These are phyloP conservation scores for Lasioglossum zephyrum DNA, from an alignment of 2,888 invertebrate species.

Conservation along the genomic window DNA sequence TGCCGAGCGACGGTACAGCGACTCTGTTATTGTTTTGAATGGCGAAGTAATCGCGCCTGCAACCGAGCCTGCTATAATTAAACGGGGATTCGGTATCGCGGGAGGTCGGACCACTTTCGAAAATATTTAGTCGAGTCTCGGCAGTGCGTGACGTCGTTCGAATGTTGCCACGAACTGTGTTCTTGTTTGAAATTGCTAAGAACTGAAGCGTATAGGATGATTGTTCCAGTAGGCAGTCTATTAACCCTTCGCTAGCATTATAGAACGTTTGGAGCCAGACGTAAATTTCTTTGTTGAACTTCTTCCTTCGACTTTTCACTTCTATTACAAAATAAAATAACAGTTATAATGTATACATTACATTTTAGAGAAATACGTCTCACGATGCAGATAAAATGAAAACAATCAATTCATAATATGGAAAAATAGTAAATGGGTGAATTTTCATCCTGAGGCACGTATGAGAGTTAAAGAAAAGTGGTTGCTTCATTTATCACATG, in stretches of 20 bases:
- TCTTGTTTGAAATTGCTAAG: background rate
- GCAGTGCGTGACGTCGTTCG: background rate
- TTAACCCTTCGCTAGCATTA: background rate
- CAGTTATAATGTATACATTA: no score
- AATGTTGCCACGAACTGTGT: background rate
- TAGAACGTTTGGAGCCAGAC: background rate
- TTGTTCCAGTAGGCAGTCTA: background rate
- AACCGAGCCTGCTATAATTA: constrained; percentile 62
- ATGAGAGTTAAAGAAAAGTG: no score
- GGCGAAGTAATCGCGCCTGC: constrained; percentile 60
- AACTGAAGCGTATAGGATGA: background rate
- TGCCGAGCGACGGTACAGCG: constrained; percentile 6
- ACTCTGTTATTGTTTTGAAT: constrained; percentile 67
- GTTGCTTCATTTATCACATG: no score
- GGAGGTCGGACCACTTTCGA: constrained; percentile 42
- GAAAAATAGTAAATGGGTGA: no score
- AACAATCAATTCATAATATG: no score
- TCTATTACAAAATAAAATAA: background rate
- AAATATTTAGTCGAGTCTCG: constrained; percentile 37
- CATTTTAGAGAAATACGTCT: no score
- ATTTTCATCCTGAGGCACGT: no score
- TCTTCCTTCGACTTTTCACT: background rate
- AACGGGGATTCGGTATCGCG: constrained; percentile 53
- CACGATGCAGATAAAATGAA: no score
- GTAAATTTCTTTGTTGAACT: background rate